These are phyloP conservation scores for Orthosia gracilis DNA, from an alignment of 2,888 invertebrate genomes.

Conservation along the genomic window DNA sequence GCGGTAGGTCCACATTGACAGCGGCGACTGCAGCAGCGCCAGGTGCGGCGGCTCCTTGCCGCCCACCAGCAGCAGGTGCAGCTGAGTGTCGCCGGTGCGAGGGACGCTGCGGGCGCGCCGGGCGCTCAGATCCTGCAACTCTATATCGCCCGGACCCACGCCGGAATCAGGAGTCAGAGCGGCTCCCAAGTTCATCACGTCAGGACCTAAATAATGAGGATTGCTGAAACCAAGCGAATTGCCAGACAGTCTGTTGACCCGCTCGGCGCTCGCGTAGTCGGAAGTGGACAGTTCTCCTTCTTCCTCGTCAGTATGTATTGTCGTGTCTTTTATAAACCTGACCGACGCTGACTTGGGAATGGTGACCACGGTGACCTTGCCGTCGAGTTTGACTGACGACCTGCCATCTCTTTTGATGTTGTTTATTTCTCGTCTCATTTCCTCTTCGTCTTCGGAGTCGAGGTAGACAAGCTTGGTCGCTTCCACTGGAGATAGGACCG, in stretches of 20 bases:
- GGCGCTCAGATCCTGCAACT: conserved; percentile 81
- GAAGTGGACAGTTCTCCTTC: conserved; percentile 93
- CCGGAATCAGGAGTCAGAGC: conserved; percentile 93
- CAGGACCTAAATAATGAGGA: conserved; percentile 94
- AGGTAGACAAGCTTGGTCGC: conserved; percentile 93
- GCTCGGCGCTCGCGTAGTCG: conserved; percentile 95
- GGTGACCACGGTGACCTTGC: conserved; percentile 87
- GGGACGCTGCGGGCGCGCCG: conserved; percentile 72
- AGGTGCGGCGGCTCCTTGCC: conserved; percentile 95
- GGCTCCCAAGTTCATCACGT: conserved; percentile 93
- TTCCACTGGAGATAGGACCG: conserved; percentile 93
- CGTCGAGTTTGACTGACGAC: conserved; percentile 84
- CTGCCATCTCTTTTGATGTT: conserved; percentile 67
- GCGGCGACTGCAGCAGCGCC: conserved; percentile 94
- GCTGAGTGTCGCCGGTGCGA: conserved; percentile 75
- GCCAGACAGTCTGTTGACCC: conserved; percentile 91
- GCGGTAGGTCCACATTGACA: conserved; percentile 95
- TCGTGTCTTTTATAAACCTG: conserved; percentile 89
- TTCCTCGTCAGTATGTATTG: conserved; percentile 89
- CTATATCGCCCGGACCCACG: conserved; percentile 88
- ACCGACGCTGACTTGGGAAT: conserved; percentile 92
- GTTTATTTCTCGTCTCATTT: conserved; percentile 74
- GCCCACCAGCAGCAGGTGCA: conserved; percentile 92
- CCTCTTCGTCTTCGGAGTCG: conserved; percentile 93
- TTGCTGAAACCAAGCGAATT: conserved; percentile 93